Base-by-base conservation (phyloP, 2,888 invertebrate genomes). In the Drosophila maculinotata region DNA sequence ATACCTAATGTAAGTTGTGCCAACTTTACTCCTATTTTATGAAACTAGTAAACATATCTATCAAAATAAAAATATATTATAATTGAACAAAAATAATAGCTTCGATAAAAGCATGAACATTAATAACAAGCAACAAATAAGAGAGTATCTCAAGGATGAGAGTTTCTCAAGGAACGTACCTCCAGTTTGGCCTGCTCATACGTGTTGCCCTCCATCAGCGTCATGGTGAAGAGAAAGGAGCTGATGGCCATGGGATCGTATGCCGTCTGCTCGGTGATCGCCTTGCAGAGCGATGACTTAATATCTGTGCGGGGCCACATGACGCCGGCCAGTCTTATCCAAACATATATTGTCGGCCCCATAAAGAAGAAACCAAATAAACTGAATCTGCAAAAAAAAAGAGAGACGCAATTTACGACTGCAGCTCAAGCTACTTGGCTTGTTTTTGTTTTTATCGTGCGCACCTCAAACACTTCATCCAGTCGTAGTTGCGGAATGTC, bases 321-420 rank as follows among this genome's bases (percentile, higher is more conserved):
- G 31, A 91, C 91, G 41, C 93, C 92, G 17, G 94, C 94, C 57
- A 94, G 89, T 82, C 93, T 93, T 71, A 95, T 92, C 95, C 95
- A 95, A 14, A 92, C 92, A 82, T 94, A 95, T 10, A 95, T 90
- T n/a, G 94, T 94, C 1, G 95, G 95, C 0, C 95, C 95, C 68
- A 94, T 94, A 84, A 94, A 94, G 47, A 93, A 92, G 33, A 93
- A 93, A 25, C 95, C 95, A 86, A 94, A 95, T 59, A 94, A 77
- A 88, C 94, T 92, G 88, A 94, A 95, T 86, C 95, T 92, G 78
- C 17, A 51, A 51, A 12, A 26, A 48, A 4, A 41, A 25, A 35
- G 14, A 39, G 4, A 25, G 25, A 6, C 23, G 20, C 38, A 41
- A 64, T 76, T 69, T 63, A 54, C 36, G 30, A 45, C 31, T 3